Evolutionary conservation across 2,888 invertebrate species (phyloP), one percentile per base, ranked within the genome.

Genomic region (Hyposoter dolosus): DNA sequence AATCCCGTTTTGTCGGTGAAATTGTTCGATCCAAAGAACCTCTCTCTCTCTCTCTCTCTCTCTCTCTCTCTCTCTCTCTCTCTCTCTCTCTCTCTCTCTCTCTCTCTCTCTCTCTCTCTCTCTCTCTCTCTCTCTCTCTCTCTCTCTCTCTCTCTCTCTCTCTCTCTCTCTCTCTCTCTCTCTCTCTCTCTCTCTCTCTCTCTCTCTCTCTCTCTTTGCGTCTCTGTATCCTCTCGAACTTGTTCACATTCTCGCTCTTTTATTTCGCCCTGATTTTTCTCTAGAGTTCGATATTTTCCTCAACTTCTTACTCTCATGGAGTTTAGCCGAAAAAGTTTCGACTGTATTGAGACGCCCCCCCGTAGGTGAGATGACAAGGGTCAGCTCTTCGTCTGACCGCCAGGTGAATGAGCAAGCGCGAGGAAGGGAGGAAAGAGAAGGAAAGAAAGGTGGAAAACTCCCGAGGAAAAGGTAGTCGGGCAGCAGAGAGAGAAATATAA

Each of bases 351-450:
- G 93, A 94, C 88, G 91, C 89, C 77, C 82, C 82, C 72, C 92
- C 88, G 90, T 83, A 86, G 90, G 89, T 90, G 91, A 92, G 90
- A 89, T 93, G 94, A 93, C 93, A 93, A 93, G 93, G 93, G 93
- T 93, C 93, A 90, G 87, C 87, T 86, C 77, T 65, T 83, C 84
- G 86, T 90, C 90, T 92, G 93, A 92, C 92, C 93, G 89, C 84
- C 92, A 93, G 91, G 92, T 91, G 91, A 91, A 78, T 88, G 87
- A 82, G 84, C 86, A 75, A 88, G 77, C 82, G 77, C 65, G 47
- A 78, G 53, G 43, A 60, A 40, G 50, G 72, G 65, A 65, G 28
- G 77, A 66, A 56, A 74, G 63, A 74, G 23, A 40, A 40, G 40
- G 75, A 82, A 35, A 88, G 66, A 56, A 9, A 19, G 53, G 6